Evolutionary conservation across 2,888 invertebrate genomes (phyloP), one percentile per base, ranked within the genome.

Genomic region (Folsomia candida): DNA sequence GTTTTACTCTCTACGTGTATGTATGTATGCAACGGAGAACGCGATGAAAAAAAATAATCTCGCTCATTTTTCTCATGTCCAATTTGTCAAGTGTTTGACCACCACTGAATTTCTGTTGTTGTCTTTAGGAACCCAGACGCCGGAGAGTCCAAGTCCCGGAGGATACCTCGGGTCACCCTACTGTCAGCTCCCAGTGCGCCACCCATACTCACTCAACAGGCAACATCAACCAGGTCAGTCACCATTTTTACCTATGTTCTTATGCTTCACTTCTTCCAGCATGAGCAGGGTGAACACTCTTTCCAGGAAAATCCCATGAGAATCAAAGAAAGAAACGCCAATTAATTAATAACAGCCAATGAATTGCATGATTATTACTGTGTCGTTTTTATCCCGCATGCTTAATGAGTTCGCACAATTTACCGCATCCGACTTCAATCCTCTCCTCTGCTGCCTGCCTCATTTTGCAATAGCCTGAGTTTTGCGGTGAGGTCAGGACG

Each of bases 81-180:
- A 22, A 22, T 24, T 11, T 57, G 4, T 25, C 18, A 18, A 62
- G 2, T 27, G 62, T 11, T 64, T n/a, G n/a, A 37, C 37, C 37
- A 37, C 14, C 37, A 9, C 37, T 37, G 37, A 37, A 4, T 37
- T 37, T 9, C 37, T 54, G 6, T 54, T 54, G 54, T 54, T n/a
- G n/a, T n/a, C n/a, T n/a, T 22, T 54, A 54, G 18, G 54, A 6
- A 76, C 80, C 57, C 78, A 80, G 68, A 81, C 81, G 54, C 81
- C 81, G 67, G 81, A 81, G 69, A 81, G 81, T 72, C 81, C 81
- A n/a, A 80, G 80, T 71, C 76, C 80, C 47, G 51, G 51, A 54
- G 79, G 77, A 59, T 79, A 80, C 72, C 74, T 78, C 65, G 75
- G 78, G 51, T 80, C 80, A 65, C 80, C 78, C 51, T 80, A 79